These are phyloP conservation scores for Cantharis rufa DNA, from an alignment of 2,888 invertebrate genomes.

Conservation along the genomic window DNA sequence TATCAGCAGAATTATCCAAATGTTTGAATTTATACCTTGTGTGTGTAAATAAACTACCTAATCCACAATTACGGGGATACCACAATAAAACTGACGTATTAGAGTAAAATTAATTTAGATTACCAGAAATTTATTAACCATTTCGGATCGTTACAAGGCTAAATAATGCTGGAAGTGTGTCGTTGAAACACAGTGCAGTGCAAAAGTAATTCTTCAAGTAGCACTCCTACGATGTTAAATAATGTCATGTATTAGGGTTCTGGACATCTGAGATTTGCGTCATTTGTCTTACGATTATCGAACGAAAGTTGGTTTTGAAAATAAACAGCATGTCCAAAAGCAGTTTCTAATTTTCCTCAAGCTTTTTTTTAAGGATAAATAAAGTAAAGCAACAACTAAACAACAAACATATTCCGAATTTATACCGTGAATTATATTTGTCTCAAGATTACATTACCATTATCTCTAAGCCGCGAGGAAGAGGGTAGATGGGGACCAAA, in stretches of 20 bases:
- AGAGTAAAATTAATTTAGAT: neutral
- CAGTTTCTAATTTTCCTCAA: conserved; percentile 42
- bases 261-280: conserved; percentile 18
- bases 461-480: conserved; percentile 47
- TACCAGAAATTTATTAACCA: neutral
- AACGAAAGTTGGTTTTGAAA: conserved; percentile 16
- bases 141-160: neutral
- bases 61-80: neutral
- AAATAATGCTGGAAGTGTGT: neutral
- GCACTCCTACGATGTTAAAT: conserved; percentile 19
- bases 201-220: conserved; percentile 10
- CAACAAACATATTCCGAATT: conserved; percentile 50
- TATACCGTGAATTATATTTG: conserved; percentile 53
- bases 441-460: conserved; percentile 55
- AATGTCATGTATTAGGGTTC: conserved; percentile 16
- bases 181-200: neutral
- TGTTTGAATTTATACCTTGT: neutral
- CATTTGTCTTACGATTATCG: conserved; percentile 21
- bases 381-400: conserved; percentile 50
- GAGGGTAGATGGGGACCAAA: conserved; percentile 31
- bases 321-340: conserved; percentile 20
- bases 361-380: conserved; percentile 43
- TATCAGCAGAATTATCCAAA: neutral
- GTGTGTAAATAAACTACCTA: neutral
- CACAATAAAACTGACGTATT: neutral